Conservation (phyloP, 2,888 invertebrate species). For the Machimus rusticus region DNA sequence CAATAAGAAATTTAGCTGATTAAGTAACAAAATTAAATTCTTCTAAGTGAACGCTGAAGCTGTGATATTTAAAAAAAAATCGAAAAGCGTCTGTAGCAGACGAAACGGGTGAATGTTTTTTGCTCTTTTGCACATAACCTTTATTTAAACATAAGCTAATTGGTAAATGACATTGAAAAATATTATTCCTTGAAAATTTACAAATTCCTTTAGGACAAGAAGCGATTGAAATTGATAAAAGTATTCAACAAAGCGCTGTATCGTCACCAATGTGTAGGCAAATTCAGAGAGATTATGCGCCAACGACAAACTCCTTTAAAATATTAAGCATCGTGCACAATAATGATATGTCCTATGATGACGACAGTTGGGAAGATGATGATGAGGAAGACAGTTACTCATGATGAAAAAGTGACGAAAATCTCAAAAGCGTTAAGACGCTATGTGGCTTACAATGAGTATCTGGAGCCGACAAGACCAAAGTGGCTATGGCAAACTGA, state of each 20-base stretch:
- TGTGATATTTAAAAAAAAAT: not conserved
- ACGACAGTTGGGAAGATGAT: constrained; percentile 44
- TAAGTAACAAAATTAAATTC: not conserved
- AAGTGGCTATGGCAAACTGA: not conserved
- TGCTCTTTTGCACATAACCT: constrained; percentile 3
- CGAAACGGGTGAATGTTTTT: not conserved
- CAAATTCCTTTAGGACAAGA: constrained; percentile 25
- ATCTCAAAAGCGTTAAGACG: not conserved
- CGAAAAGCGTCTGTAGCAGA: not conserved
- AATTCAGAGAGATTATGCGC: not conserved
- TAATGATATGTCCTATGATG: constrained; percentile 42
- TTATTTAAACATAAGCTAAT: constrained; percentile 10
- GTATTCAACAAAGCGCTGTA: not conserved
- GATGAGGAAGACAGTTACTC: constrained; percentile 43
- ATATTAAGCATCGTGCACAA: constrained; percentile 45
- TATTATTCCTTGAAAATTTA: constrained; percentile 22
- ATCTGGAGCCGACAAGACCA: not conserved
- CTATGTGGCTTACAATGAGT: constrained; percentile 10
- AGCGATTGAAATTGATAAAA: constrained; percentile 23
- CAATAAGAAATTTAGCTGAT: not conserved
- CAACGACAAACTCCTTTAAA: constrained; percentile 43
- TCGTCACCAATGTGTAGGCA: not conserved
- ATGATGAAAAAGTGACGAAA: constrained; percentile 17
- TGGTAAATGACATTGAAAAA: constrained; percentile 10
- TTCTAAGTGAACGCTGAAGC: not conserved